phyloP scores from a whole-genome alignment of 2,797 vertebrate genomes.

The Vespertilio murinus region DNA sequence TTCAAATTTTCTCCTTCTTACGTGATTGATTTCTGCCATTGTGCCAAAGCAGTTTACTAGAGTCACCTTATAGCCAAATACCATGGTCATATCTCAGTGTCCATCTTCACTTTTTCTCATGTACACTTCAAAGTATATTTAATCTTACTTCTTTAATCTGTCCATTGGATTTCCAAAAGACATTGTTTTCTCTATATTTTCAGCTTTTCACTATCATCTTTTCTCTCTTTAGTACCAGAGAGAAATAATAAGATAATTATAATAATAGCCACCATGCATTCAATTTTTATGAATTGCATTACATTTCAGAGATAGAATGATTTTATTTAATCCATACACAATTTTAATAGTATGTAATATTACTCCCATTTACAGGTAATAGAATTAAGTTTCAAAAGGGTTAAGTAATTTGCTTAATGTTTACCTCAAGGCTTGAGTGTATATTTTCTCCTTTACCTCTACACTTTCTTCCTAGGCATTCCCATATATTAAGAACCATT shows the following conservation, averaged over 20 bases:
- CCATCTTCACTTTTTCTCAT: not conserved
- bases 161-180: not conserved
- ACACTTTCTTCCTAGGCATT: not conserved
- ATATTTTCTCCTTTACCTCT: not conserved
- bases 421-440: not conserved
- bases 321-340: slow-evolving; percentile 23
- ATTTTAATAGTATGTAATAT: not conserved
- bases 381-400: not conserved
- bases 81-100: not conserved
- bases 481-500: not conserved
- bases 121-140: not conserved
- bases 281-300: not conserved
- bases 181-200: not conserved
- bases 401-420: not conserved
- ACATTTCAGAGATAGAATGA: not conserved
- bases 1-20: not conserved
- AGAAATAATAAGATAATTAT: slow-evolving; percentile 5
- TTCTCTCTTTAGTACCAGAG: not conserved
- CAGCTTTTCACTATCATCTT: not conserved
- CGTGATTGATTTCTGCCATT: not conserved
- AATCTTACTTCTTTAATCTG: not conserved
- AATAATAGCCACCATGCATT: not conserved
- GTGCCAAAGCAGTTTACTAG: not conserved
- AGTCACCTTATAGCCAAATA: not conserved
- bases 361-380: slow-evolving; percentile 8